Percentiles rank a stretch among this genome's conserved stretches.
These are phyloP conservation scores for Drosophila gunungcola DNA, from an alignment of 1,140 invertebrate species.

Conservation along the genomic window DNA sequence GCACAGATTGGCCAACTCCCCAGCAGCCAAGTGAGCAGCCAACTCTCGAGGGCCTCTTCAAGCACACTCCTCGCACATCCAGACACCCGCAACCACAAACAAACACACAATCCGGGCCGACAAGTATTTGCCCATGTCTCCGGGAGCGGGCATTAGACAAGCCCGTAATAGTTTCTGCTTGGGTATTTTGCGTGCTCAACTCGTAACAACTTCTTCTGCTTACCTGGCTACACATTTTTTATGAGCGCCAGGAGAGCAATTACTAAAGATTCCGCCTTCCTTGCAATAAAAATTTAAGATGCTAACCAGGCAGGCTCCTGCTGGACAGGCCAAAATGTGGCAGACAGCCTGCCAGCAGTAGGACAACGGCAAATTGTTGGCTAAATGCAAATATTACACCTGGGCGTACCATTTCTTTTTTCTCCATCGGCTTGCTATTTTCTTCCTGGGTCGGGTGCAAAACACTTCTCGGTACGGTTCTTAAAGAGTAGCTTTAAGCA, in stretches of 20 bases:
- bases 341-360: conserved; percentile 14
- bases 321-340: conserved; percentile 12
- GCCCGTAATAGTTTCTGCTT: conserved; percentile 51
- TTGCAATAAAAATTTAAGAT: conserved; percentile 82
- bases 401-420: conserved; percentile 56
- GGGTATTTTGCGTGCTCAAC: conserved; percentile 57
- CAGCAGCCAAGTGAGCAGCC: conserved; percentile 43
- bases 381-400: conserved; percentile 79
- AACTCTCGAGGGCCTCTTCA: conserved; percentile 78
- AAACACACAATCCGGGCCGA: conserved; percentile 24
- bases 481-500: conserved; percentile 45
- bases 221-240: conserved; percentile 82
- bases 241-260: conserved; percentile 77
- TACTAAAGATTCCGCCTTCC: conserved; percentile 72
- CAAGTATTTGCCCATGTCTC: conserved; percentile 29
- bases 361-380: conserved; percentile 63
- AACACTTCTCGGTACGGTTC: conserved; percentile 18
- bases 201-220: conserved; percentile 66
- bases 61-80: conserved; percentile 22
- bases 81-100: conserved; percentile 13
- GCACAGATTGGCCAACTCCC: conserved; percentile 62
- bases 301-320: conserved; percentile 29
- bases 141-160: conserved; percentile 50
- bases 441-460: not conserved
- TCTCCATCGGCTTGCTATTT: conserved; percentile 4